These are phyloP conservation scores for Ostrea denselamellosa DNA, from an alignment of 1,140 invertebrate genomes.

Conservation along the genomic window DNA sequence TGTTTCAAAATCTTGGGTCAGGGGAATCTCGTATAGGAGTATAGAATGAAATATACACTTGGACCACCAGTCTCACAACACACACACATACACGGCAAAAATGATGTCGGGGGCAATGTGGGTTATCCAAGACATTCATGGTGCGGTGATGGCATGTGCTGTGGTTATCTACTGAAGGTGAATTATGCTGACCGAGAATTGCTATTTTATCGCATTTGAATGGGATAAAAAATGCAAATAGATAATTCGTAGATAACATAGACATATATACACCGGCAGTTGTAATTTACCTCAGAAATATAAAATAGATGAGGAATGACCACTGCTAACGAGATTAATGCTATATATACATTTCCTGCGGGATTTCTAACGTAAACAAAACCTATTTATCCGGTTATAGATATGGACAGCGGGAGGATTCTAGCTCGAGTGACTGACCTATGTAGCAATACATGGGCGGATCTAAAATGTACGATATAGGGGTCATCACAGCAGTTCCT, in stretches of 20 bases:
- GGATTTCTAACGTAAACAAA: background rate
- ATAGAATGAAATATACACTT: background rate
- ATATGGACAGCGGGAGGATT: background rate
- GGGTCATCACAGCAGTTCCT: too few species aligned
- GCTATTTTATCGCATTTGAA: conserved; percentile 3
- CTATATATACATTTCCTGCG: conserved; percentile 10
- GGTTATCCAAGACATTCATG: background rate
- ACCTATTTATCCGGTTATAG: background rate
- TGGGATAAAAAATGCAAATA: conserved; percentile 20
- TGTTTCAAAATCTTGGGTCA: background rate
- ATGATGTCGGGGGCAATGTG: background rate
- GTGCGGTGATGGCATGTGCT: background rate
- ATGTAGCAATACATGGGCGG: background rate
- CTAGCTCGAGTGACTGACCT: background rate
- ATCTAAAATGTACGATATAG: background rate
- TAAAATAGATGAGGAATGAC: background rate
- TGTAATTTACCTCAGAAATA: conserved; percentile 3
- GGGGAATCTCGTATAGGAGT: background rate
- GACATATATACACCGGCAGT: background rate
- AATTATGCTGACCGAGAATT: background rate
- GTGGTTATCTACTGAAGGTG: background rate
- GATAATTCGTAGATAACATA: background rate
- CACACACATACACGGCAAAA: background rate
- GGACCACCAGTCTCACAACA: conserved; percentile 7
- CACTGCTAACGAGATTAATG: background rate